phyloP scores from a whole-genome alignment of 2,113 vertebrate species.

The Motacilla tschutschensis region DNA sequence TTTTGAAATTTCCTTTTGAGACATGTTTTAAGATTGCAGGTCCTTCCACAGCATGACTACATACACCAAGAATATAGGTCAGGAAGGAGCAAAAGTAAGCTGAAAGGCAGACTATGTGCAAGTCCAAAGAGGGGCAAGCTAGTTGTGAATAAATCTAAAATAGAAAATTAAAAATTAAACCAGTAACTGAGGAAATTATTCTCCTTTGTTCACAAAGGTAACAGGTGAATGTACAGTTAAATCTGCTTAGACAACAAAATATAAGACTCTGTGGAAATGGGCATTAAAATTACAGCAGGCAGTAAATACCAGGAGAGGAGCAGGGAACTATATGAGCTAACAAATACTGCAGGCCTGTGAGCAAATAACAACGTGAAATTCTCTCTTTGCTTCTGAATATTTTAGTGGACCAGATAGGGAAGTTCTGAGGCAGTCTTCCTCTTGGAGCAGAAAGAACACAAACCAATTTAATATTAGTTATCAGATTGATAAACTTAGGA shows the following conservation, averaged over 20 bases:
- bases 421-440: not conserved
- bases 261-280: not conserved
- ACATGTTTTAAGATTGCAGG: not conserved
- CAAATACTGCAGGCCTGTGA: not conserved
- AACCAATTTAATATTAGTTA: not conserved
- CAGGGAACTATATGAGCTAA: not conserved
- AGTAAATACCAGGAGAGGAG: not conserved
- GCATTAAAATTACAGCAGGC: not conserved
- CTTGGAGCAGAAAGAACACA: not conserved
- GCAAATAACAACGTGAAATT: not conserved
- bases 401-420: not conserved
- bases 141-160: not conserved
- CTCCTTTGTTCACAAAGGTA: not conserved
- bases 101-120: not conserved
- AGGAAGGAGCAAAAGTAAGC: not conserved
- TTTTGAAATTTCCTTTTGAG: not conserved
- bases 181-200: not conserved
- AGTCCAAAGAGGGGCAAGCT: not conserved
- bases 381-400: not conserved
- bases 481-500: not conserved
- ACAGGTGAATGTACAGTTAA: not conserved
- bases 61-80: not conserved
- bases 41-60: not conserved
- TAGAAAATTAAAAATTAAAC: not conserved
- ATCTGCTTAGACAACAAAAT: not conserved